Percentiles rank a stretch among this genome's conserved stretches.
phyloP scores from a whole-genome alignment of 1,140 invertebrate species.

The Drosophila nannoptera region DNA sequence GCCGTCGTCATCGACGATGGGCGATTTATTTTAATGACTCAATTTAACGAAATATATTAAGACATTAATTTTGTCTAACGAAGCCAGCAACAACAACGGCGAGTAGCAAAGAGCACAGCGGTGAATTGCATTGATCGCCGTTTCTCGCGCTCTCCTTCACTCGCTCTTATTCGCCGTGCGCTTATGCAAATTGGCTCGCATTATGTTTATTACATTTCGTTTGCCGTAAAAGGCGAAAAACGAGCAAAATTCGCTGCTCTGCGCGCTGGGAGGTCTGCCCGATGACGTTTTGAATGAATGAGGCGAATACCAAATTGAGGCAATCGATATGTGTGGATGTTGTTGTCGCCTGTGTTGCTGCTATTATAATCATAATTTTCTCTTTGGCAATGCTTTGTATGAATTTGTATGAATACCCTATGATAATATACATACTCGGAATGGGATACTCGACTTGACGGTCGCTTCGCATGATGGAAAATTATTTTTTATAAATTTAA shows the following conservation, averaged over 20 bases:
- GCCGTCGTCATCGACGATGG: constrained; percentile 62
- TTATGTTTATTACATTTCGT: constrained; percentile 58
- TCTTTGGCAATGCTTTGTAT: constrained; percentile 7
- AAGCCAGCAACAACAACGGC: constrained; percentile 42
- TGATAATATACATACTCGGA: no score
- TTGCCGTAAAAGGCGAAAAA: constrained; percentile 21
- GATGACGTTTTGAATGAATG: constrained; percentile 65
- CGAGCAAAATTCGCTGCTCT: constrained; percentile 11
- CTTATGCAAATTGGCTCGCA: constrained; percentile 56
- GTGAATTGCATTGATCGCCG: constrained; percentile 34
- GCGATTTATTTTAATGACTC: constrained; percentile 79
- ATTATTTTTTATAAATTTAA: no score
- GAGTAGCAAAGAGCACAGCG: constrained; percentile 3
- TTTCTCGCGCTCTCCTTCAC: constrained; percentile 3
- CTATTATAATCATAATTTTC: constrained; percentile 24
- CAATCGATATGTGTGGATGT: constrained; percentile 15
- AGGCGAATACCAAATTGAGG: constrained; percentile 59
- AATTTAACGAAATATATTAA: constrained; percentile 79
- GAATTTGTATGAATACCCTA: constrained; percentile 9
- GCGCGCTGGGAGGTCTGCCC: constrained; percentile 60
- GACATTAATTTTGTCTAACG: constrained; percentile 77
- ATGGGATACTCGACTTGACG: not conserved
- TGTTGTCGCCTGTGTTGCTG: constrained; percentile 7
- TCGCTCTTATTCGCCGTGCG: constrained; percentile 20
- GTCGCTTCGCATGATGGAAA: not conserved